These are phyloP conservation scores for Tenodera sinensis DNA, from an alignment of 2,888 invertebrate genomes.

Conservation along the genomic window DNA sequence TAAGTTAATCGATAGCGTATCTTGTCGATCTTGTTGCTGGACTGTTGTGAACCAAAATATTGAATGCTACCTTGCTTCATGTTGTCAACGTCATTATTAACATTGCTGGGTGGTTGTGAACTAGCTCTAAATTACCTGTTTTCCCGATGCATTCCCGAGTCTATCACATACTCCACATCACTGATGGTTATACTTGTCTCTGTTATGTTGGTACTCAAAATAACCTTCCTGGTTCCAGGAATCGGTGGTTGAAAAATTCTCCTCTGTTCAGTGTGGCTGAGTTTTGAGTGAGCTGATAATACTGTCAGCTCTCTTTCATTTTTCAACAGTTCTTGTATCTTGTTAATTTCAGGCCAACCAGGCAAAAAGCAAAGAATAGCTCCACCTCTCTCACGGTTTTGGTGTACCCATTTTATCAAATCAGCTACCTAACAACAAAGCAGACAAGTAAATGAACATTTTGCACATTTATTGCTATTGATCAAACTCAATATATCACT, in stretches of 20 bases:
- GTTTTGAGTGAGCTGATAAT: conserved; percentile 57
- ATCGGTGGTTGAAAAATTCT: conserved; percentile 54
- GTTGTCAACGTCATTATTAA: too few relatives aligned
- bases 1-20: too few relatives aligned
- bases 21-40: too few relatives aligned
- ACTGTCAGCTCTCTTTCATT: conserved; percentile 39
- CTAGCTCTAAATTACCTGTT: conserved; percentile 42
- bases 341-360: conserved; percentile 68
- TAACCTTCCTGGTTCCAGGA: conserved; percentile 58
- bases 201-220: conserved; percentile 67
- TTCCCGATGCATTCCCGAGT: conserved; percentile 60
- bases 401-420: conserved; percentile 57
- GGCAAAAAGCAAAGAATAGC: conserved; percentile 72
- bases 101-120: too few relatives aligned
- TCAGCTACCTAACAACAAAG: conserved; percentile 43
- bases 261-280: conserved; percentile 57
- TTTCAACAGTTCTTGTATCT: conserved; percentile 50
- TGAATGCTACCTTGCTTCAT: too few relatives aligned
- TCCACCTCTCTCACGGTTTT: conserved; percentile 53
- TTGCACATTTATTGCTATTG: too few relatives aligned
- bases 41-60: too few relatives aligned
- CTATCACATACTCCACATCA: conserved; percentile 66
- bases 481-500: too few relatives aligned
- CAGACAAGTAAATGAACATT: not conserved
- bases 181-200: conserved; percentile 72